Conservation (phyloP, 2,113 vertebrate genomes). For the Leptosomus discolor region DNA sequence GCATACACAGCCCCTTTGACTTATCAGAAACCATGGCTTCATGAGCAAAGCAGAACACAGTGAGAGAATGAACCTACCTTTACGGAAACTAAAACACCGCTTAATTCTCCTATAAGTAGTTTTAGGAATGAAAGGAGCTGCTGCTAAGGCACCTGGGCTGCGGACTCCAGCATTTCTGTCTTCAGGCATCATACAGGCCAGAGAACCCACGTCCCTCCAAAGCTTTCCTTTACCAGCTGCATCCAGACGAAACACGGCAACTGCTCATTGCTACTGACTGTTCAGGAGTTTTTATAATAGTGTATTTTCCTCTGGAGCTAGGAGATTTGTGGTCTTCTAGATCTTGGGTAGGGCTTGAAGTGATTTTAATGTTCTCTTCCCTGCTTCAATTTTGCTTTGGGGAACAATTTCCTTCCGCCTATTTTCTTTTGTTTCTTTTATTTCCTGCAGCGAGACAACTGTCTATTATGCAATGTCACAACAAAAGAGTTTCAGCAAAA, state of each 20-base stretch:
- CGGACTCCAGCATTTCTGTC: constrained; percentile 71
- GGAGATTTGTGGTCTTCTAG: constrained; percentile 23
- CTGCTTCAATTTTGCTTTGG: constrained; percentile 11
- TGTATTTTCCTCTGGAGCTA: constrained; percentile 30
- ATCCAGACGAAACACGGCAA: background rate
- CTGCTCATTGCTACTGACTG: background rate
- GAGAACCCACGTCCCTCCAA: background rate
- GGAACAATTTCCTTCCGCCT: constrained; percentile 43
- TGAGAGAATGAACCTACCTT: constrained; percentile 77
- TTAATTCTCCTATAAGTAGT: constrained; percentile 84
- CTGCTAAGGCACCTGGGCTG: constrained; percentile 74
- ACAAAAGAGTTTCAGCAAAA: constrained; percentile 51
- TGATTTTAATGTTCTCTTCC: background rate
- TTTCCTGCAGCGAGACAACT: constrained; percentile 29
- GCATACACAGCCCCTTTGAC: background rate
- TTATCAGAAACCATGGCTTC: background rate
- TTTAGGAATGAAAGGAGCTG: constrained; percentile 79
- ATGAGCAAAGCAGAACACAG: background rate
- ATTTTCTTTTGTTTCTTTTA: constrained; percentile 45
- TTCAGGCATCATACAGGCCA: constrained; percentile 79
- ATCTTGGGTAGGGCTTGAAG: background rate
- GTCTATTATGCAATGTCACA: constrained; percentile 56
- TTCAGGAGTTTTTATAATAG: background rate
- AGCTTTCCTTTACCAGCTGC: constrained; percentile 44
- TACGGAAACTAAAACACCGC: constrained; percentile 82